Conservation (phyloP, 2,113 vertebrate genomes). For the Toxotes chatareus region DNA sequence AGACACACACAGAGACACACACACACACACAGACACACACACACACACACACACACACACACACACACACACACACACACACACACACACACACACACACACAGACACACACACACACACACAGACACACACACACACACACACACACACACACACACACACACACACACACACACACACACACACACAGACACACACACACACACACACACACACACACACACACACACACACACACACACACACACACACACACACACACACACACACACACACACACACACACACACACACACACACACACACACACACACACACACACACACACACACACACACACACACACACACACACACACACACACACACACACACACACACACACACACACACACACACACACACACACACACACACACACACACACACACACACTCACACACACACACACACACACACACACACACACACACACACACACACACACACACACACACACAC, state of each 20-base stretch:
- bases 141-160: not conserved
- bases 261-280: not conserved
- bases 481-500: conserved; percentile 12
- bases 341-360: not conserved
- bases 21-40: not conserved
- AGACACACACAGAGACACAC: conserved; percentile 16
- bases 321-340: not conserved
- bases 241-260: not conserved
- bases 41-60: not conserved
- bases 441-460: not conserved
- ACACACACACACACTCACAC: not conserved
- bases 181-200: not conserved
- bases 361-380: not conserved
- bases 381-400: conserved; percentile 14
- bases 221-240: conserved; percentile 1
- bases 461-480: conserved; percentile 1
- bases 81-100: not conserved
- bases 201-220: conserved; percentile 7
- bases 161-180: not conserved
- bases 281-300: not conserved
- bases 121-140: conserved; percentile 16
- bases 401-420: conserved; percentile 3
- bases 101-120: not conserved
- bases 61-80: not conserved
- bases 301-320: conserved; percentile 14